Percentiles rank a stretch among this genome's conserved stretches.
These are phyloP conservation scores for Drosophila kurseongensis DNA, from an alignment of 1,140 invertebrate species.

Conservation along the genomic window DNA sequence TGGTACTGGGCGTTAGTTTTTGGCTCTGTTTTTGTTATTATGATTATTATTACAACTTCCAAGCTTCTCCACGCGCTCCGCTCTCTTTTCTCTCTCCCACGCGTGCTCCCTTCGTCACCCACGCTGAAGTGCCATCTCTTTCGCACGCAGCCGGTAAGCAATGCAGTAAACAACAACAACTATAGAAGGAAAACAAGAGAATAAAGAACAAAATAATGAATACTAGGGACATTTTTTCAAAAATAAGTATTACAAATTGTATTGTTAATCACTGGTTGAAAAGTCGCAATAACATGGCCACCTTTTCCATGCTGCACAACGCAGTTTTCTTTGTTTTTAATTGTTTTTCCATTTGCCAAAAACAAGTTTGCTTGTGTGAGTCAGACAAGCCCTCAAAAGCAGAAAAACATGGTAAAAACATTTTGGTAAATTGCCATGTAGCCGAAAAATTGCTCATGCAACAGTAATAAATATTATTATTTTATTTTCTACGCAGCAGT, in stretches of 20 bases:
- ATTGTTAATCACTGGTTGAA: slow-evolving; percentile 34
- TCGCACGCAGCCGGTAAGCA: slow-evolving; percentile 50
- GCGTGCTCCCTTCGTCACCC: slow-evolving; percentile 30
- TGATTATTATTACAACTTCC: slow-evolving; percentile 63
- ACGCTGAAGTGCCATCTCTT: slow-evolving; percentile 17
- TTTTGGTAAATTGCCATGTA: slow-evolving; percentile 75
- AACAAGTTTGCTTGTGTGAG: slow-evolving; percentile 20
- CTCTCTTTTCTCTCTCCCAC: slow-evolving; percentile 6
- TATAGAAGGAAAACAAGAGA: slow-evolving; percentile 10
- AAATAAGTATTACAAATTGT: slow-evolving; percentile 14
- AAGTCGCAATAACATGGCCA: slow-evolving; percentile 53
- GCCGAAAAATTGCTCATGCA: slow-evolving; percentile 2
- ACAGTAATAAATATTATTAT: slow-evolving; percentile 29
- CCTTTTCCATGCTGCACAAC: slow-evolving; percentile 41
- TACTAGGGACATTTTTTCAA: no score
- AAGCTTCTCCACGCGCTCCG: slow-evolving; percentile 17
- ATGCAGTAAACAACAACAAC: slow-evolving; percentile 17
- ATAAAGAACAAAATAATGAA: not conserved
- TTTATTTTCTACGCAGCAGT: slow-evolving; percentile 42
- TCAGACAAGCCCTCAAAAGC: slow-evolving; percentile 51
- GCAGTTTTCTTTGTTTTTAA: slow-evolving; percentile 47
- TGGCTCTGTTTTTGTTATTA: slow-evolving; percentile 60
- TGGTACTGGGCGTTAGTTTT: slow-evolving; percentile 37
- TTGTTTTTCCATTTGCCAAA: slow-evolving; percentile 27
- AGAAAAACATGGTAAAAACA: slow-evolving; percentile 18